phyloP scores from a whole-genome alignment of 2,113 vertebrate species.

The Malurus alboscapulatus region DNA sequence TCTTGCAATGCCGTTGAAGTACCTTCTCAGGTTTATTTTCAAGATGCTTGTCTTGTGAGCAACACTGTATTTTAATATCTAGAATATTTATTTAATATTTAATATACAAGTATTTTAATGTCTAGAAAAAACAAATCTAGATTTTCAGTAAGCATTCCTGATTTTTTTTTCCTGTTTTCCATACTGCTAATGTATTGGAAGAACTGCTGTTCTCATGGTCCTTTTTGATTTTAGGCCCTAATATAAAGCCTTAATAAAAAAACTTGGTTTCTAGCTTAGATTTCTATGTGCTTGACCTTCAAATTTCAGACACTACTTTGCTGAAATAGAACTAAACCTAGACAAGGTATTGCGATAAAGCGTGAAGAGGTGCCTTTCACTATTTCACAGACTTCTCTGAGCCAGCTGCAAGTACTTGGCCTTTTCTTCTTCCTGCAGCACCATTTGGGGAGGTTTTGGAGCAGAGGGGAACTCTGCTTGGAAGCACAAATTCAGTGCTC shows the following conservation, averaged over 20 bases:
- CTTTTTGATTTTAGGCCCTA: neutral
- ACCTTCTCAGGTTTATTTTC: neutral
- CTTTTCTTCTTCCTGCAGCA: fast-evolving
- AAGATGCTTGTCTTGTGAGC: neutral
- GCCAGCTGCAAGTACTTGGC: neutral
- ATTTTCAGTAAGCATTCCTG: neutral
- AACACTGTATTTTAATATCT: too few relatives aligned
- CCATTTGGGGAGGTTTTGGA: neutral
- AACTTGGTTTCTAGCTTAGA: neutral
- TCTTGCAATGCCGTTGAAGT: neutral
- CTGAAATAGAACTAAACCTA: neutral
- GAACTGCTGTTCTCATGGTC: neutral
- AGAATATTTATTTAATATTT: too few relatives aligned
- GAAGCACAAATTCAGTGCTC: neutral
- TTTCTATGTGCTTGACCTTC: neutral
- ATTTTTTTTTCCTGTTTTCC: neutral
- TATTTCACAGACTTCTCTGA: neutral
- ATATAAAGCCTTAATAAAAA: neutral
- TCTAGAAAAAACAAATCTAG: neutral
- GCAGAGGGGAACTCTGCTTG: neutral
- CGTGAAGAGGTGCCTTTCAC: neutral
- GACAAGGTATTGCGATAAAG: neutral
- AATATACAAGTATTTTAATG: too few relatives aligned
- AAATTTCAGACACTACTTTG: neutral
- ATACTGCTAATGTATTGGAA: neutral